Evolutionary conservation across 2,888 invertebrate species (phyloP).

Genomic region (Scrobipalpa costella): DNA sequence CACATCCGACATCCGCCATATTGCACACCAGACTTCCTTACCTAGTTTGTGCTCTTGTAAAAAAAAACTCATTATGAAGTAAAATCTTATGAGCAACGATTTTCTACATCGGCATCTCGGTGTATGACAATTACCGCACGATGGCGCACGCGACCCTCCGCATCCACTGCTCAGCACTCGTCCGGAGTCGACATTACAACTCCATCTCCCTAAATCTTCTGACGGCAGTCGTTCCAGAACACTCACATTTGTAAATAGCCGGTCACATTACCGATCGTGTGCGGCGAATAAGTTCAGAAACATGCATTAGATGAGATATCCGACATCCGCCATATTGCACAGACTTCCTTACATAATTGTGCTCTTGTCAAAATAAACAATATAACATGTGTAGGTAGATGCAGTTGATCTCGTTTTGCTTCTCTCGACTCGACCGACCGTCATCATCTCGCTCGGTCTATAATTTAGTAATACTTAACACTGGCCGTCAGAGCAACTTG

Average conservation of each 20-base stretch:
- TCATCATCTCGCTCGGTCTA: constrained; percentile 1
- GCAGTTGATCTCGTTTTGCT: constrained; percentile 23
- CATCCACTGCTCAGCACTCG: not conserved
- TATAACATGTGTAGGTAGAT: not conserved
- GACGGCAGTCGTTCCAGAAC: constrained; percentile 18
- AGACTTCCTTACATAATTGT: constrained; percentile 18
- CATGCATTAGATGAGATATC: not conserved
- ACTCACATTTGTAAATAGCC: constrained; percentile 19
- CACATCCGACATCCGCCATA: constrained; percentile 4
- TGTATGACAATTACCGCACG: constrained; percentile 37
- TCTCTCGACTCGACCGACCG: constrained; percentile 19
- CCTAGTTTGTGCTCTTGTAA: constrained; percentile 16
- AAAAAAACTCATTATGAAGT: too few species aligned
- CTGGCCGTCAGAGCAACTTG: constrained; percentile 25
- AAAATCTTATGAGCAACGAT: not conserved
- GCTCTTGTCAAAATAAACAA: constrained; percentile 11
- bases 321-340: constrained; percentile 2
- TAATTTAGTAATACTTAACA: constrained; percentile 29
- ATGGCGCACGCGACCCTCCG: constrained; percentile 36
- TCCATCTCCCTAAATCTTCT: constrained; percentile 17
- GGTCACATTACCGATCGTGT: not conserved
- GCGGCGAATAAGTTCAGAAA: not conserved
- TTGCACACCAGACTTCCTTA: constrained; percentile 9
- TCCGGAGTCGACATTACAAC: not conserved
- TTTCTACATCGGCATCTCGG: not conserved